A percentile compares a stretch with the other conserved stretches of the same genome.
Conservation (phyloP, 2,113 vertebrate species). For the Heptranchias perlo region DNA sequence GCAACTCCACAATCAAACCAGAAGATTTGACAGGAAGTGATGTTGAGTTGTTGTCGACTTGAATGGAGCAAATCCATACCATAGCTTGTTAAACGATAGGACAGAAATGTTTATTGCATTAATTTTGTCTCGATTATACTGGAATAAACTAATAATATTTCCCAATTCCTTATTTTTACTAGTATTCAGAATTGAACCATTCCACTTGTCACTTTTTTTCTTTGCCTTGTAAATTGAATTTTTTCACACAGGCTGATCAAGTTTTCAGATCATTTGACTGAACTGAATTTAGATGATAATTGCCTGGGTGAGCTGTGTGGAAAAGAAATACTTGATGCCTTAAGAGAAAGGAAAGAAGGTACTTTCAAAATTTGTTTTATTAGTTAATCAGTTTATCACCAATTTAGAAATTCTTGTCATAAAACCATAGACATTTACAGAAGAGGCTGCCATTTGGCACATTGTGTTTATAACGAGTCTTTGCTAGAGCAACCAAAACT, state of each 20-base stretch:
- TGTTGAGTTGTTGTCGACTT: not conserved
- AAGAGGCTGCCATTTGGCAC: not conserved
- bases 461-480: too few relatives aligned
- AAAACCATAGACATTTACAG: not conserved
- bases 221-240: not conserved
- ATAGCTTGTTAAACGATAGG: not conserved
- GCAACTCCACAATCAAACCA: not conserved
- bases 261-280: conserved; percentile 47
- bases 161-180: not conserved
- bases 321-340: conserved; percentile 45
- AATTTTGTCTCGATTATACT: not conserved
- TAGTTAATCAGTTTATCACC: not conserved
- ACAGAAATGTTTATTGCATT: not conserved
- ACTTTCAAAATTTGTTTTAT: not conserved
- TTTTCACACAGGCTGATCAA: conserved; percentile 48
- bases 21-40: not conserved
- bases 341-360: conserved; percentile 49
- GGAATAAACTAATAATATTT: not conserved
- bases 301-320: conserved; percentile 48
- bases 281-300: conserved; percentile 54
- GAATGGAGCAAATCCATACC: not conserved
- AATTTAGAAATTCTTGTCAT: not conserved
- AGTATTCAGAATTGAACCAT: not conserved
- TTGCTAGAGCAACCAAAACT: too few relatives aligned
- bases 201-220: not conserved